Conservation (phyloP, 2,797 vertebrate species). For the Lepus oiostolus region DNA sequence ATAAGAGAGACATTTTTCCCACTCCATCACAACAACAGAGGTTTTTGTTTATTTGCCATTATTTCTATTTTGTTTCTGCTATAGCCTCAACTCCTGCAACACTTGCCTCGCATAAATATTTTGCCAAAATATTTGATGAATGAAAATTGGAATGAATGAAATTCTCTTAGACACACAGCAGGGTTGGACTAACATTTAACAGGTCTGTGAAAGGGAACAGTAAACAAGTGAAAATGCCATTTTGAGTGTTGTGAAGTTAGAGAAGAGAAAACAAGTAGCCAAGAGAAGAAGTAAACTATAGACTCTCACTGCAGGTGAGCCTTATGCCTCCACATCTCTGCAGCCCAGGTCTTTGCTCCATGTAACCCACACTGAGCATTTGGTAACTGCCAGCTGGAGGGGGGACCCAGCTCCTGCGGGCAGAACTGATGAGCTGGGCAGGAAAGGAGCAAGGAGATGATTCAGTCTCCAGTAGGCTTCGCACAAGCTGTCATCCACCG, state of each 20-base stretch:
- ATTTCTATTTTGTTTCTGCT: neutral
- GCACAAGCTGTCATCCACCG: neutral
- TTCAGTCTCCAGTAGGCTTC: neutral
- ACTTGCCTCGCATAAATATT: neutral
- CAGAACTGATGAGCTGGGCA: neutral
- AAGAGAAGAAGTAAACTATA: neutral
- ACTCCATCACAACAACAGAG: neutral
- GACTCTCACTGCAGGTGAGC: neutral
- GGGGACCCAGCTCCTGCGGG: neutral
- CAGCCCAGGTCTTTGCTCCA: neutral
- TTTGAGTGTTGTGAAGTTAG: neutral
- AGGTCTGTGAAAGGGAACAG: neutral
- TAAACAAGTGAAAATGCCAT: neutral
- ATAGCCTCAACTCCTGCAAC: neutral
- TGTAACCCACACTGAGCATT: neutral
- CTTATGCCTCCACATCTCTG: neutral
- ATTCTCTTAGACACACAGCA: neutral
- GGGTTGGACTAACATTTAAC: neutral
- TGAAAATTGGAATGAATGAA: constrained; percentile 15
- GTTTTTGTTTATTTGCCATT: neutral
- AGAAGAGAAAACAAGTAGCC: neutral
- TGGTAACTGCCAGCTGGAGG: neutral
- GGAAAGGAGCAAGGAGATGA: neutral
- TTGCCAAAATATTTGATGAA: neutral
- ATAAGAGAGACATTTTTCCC: neutral